Evolutionary conservation across 2,797 vertebrate species (phyloP).

Genomic region (Crocodylus rhombifer): DNA sequence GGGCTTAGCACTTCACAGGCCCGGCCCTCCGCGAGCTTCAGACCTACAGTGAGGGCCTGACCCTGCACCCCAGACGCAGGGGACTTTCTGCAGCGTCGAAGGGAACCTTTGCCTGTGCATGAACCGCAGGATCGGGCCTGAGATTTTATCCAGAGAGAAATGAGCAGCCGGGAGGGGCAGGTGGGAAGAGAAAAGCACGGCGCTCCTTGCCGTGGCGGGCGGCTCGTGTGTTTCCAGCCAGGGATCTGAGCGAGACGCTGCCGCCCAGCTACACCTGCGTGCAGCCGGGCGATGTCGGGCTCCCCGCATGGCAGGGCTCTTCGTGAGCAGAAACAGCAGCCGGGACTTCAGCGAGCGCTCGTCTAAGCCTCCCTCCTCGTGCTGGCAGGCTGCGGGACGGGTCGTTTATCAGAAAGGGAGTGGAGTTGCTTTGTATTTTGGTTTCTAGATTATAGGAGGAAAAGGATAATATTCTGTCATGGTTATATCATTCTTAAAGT

Average conservation of each 20-base stretch:
- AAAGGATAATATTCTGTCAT: neutral
- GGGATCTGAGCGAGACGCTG: neutral
- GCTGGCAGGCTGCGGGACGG: neutral
- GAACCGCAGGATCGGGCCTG: neutral
- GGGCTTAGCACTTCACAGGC: neutral
- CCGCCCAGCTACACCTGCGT: neutral
- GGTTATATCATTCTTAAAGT: neutral
- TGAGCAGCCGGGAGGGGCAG: neutral
- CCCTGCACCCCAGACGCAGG: neutral
- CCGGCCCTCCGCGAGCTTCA: neutral
- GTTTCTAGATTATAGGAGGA: neutral
- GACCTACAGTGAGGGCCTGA: neutral
- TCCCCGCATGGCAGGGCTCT: neutral
- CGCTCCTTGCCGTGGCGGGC: neutral
- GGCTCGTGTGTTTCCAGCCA: neutral
- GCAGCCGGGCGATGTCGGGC: neutral
- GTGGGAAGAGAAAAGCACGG: neutral
- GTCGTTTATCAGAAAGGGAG: neutral
- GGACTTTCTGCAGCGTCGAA: neutral
- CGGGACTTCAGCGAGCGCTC: neutral
- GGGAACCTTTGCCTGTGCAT: neutral
- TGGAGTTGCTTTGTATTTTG: neutral
- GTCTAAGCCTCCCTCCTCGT: too few species aligned
- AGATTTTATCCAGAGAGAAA: neutral
- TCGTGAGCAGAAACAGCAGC: conserved; percentile 6